Percentiles rank a stretch among this genome's conserved stretches.
Evolutionary conservation across 2,888 invertebrate species (phyloP).

Genomic region (Dasypogon diadema): DNA sequence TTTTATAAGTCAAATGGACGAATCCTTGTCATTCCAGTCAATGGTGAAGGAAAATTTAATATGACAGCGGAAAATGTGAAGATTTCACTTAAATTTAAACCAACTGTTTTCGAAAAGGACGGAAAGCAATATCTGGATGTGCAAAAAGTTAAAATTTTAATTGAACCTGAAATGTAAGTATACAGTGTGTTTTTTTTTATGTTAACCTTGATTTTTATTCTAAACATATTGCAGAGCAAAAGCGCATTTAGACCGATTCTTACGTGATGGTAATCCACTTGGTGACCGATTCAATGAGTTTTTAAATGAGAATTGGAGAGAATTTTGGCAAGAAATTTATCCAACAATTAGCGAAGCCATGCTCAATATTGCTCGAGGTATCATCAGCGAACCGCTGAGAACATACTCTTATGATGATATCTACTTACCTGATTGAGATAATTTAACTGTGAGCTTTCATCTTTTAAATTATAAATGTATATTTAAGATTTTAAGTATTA

Average conservation of each 20-base stretch:
- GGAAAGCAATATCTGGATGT: constrained; percentile 40
- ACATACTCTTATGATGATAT: constrained; percentile 22
- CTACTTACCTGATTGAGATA: constrained; percentile 30
- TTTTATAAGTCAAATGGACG: constrained; percentile 60
- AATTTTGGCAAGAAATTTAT: constrained; percentile 53
- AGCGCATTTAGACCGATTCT: constrained; percentile 42
- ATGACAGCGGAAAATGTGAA: constrained; percentile 52
- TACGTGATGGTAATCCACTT: constrained; percentile 45
- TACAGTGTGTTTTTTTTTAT: too few relatives aligned
- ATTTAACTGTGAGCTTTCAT: too few relatives aligned
- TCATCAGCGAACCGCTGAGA: constrained; percentile 7
- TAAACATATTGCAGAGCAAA: constrained; percentile 52
- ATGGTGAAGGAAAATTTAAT: constrained; percentile 58
- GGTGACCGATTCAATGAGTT: constrained; percentile 53
- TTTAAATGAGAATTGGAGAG: constrained; percentile 55
- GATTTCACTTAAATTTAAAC: constrained; percentile 51
- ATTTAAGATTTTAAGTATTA: too few relatives aligned
- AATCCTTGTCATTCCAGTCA: constrained; percentile 62
- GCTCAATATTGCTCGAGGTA: constrained; percentile 31
- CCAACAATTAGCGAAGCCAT: constrained; percentile 51
- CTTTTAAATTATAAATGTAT: too few relatives aligned
- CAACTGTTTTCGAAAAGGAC: constrained; percentile 46
- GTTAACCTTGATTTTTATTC: too few relatives aligned
- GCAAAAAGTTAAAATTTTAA: constrained; percentile 24
- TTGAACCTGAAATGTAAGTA: constrained; percentile 20